phyloP scores from a whole-genome alignment of 2,888 invertebrate species.

The Muschampia plurimacula region DNA sequence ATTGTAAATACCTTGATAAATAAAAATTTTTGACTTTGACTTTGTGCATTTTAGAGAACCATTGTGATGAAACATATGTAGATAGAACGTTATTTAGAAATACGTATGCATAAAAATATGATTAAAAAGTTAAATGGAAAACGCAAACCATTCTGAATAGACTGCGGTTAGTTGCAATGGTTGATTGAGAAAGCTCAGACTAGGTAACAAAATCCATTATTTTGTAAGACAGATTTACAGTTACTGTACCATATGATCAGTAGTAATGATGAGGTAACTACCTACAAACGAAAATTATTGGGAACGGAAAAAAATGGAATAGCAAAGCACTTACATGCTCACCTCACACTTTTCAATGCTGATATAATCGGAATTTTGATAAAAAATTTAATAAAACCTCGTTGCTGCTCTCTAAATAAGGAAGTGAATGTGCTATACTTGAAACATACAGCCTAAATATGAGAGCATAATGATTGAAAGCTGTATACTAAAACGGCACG shows the following conservation, averaged over 20 bases:
- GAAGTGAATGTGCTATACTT: slow-evolving; percentile 35
- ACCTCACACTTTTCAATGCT: slow-evolving; percentile 4
- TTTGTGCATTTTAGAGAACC: not conserved
- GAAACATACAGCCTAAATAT: slow-evolving; percentile 20
- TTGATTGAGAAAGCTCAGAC: slow-evolving; percentile 21
- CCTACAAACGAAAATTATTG: not conserved
- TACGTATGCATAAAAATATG: not conserved
- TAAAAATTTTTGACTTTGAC: no score
- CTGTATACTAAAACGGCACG: slow-evolving; percentile 6
- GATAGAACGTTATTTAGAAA: not conserved
- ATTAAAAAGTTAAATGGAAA: slow-evolving; percentile 21
- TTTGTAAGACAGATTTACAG: slow-evolving; percentile 19
- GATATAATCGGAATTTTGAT: slow-evolving; percentile 15
- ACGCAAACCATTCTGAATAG: slow-evolving; percentile 15
- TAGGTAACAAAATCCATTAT: slow-evolving; percentile 21
- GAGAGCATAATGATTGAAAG: slow-evolving; percentile 34
- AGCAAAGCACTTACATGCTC: slow-evolving; percentile 7
- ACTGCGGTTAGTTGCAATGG: slow-evolving; percentile 30
- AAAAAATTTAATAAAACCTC: slow-evolving; percentile 17
- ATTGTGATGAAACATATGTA: slow-evolving; percentile 6
- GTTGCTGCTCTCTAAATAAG: slow-evolving; percentile 25
- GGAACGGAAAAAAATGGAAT: not conserved
- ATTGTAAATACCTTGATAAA: no score
- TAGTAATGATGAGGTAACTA: slow-evolving; percentile 5
- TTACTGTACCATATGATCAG: slow-evolving; percentile 10